Evolutionary conservation across 2,888 invertebrate species (phyloP), one percentile per base, ranked within the genome.

Genomic region (Drosophila trichaetosa): DNA sequence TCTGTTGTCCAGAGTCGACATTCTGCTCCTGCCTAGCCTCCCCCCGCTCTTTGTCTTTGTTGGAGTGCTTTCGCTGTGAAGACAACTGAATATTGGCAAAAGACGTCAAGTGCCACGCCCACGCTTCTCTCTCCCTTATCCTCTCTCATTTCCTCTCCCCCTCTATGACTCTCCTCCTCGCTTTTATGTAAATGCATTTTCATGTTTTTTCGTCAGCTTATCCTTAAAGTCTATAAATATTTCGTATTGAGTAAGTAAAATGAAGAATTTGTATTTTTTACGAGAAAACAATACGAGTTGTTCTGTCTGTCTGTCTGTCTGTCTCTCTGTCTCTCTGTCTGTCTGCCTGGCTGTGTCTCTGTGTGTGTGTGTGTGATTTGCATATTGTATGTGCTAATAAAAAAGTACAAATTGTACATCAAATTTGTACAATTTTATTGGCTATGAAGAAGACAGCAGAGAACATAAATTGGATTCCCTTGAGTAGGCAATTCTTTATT

Each of bases 211-310:
- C 21, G 54, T 69, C 66, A 79, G 86, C 87, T 86, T 86, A 86
- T 86, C 87, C 86, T 85, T 80, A 83, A 86, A 87, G 86, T 86
- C 87, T 86, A 87, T 87, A 87, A 87, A 87, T 87, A 87, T 77
- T 76, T 84, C 67, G 80, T 74, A 87, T 89, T 85, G 88, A 79
- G 82, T 29, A 81, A 89, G 77, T 71, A 77, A 74, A 82, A 84
- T 84, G 82, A 80, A 77, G 77, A 82, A 84, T 82, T 84, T 75
- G 54, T 77, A 67, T 65, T 79, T 79, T 79, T 73, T 80, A 77
- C 73, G 76, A 76, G 79, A 73, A 89, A 79, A 81, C 84, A 87
- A 89, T 87, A 81, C 69, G 40, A 65, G 48, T n/a, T 70, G 21
- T 48, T 65, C 31, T 36, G 36, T 40, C 48, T 42, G 1, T 42